Conservation (phyloP, 2,888 invertebrate genomes). For the Tipula unca region DNA sequence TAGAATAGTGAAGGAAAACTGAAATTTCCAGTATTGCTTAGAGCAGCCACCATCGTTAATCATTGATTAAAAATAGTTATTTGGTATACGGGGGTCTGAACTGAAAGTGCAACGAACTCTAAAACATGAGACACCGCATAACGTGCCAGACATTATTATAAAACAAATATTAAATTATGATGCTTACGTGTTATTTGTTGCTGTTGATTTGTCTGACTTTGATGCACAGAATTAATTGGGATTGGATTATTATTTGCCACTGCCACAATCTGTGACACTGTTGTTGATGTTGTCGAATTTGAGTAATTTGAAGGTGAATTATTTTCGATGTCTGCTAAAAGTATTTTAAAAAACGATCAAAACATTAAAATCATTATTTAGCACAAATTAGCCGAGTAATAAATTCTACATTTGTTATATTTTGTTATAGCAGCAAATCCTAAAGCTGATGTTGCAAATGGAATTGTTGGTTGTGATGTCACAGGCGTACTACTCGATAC, state of each 20-base stretch:
- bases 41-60: too few relatives aligned
- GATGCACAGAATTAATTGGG: slow-evolving; percentile 15
- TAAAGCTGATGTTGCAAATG: slow-evolving; percentile 40
- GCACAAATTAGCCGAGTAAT: not conserved
- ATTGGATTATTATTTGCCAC: not conserved
- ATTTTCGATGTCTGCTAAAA: slow-evolving; percentile 40
- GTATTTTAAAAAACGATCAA: not conserved
- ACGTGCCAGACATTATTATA: not conserved
- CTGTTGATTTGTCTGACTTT: slow-evolving; percentile 15
- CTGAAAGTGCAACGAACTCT: not conserved
- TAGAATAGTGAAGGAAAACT: too few relatives aligned
- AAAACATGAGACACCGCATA: not conserved
- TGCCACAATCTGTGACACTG: slow-evolving; percentile 25
- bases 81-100: not conserved
- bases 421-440: slow-evolving; percentile 58
- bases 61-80: too few relatives aligned
- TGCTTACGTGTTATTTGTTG: slow-evolving; percentile 2
- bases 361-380: not conserved
- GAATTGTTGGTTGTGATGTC: slow-evolving; percentile 32
- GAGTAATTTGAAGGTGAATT: slow-evolving; percentile 29
- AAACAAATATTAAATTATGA: not conserved
- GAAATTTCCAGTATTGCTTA: too few relatives aligned
- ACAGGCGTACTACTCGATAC: slow-evolving; percentile 20
- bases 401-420: slow-evolving; percentile 42
- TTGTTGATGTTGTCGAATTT: slow-evolving; percentile 1